Conservation (phyloP, 2,888 invertebrate species). For the Mechanitis mazaeus region DNA sequence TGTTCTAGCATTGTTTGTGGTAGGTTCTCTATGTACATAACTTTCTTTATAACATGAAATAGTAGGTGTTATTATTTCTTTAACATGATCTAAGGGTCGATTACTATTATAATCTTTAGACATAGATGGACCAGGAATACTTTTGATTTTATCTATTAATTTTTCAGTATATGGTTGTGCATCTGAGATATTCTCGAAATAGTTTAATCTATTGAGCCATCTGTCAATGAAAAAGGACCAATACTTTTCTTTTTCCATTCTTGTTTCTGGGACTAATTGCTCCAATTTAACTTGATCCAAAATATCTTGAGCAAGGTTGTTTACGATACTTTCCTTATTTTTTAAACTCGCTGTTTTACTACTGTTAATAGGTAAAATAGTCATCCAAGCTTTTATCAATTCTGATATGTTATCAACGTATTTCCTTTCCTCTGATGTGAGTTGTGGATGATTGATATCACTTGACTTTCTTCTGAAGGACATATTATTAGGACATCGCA, state of each 20-base stretch:
- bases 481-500: constrained; percentile 6
- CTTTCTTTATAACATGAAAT: background rate
- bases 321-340: constrained; percentile 18
- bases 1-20: background rate
- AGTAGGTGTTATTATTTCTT: background rate
- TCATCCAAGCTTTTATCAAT: constrained; percentile 27
- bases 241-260: constrained; percentile 34
- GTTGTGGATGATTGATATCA: constrained; percentile 10
- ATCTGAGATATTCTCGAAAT: constrained; percentile 37
- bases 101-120: constrained; percentile 4
- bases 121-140: constrained; percentile 10
- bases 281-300: constrained; percentile 26
- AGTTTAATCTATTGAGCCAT: constrained; percentile 43
- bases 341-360: constrained; percentile 13
- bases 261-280: constrained; percentile 17
- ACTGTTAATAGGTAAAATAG: constrained; percentile 16
- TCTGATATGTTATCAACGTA: constrained; percentile 22
- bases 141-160: constrained; percentile 16
- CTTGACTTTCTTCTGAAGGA: constrained; percentile 8
- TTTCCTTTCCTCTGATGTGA: constrained; percentile 14
- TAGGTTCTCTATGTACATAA: no score
- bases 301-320: constrained; percentile 26
- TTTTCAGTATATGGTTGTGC: constrained; percentile 35
- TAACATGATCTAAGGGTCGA: background rate
- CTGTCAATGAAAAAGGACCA: constrained; percentile 38